Evolutionary conservation across 2,888 invertebrate genomes (phyloP), one percentile per base, ranked within the genome.

Genomic region (Eugnorisma glareosa): DNA sequence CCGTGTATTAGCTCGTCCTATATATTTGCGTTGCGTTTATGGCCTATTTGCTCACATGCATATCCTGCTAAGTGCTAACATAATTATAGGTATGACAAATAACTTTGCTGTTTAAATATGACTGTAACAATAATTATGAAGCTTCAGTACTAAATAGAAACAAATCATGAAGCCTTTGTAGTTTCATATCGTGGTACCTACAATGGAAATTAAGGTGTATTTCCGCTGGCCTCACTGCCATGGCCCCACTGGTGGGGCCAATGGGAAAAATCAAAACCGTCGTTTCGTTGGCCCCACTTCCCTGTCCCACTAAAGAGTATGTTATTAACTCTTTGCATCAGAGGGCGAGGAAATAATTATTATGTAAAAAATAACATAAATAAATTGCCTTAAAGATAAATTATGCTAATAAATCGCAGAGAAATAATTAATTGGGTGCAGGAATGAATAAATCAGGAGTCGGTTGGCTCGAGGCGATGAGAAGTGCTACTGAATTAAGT

Each of bases 21-120:
- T 70, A 4, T 67, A 71, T 77, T 76, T 80, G 35, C 35, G 31
- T 66, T 72, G 24, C n/a, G 1, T 61, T 72, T 66, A 66, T n/a
- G 28, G 43, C 66, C 8, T 81, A 45, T 81, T 71, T 72, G 45
- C 28, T 43, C 51, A 66, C 43, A 7, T 71, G 71, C 69, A 67
- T 70, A 4, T 63, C 59, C 40, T 43, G 43, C 28, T 35, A 67
- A 80, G 71, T 54, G 45, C 40, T 76, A 71, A 80, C 35, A 40
- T 43, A n/a, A n/a, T n/a, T n/a, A 18, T 31, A 31, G 57, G 28
- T 31, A 61, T 21, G 43, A n/a, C 21, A 68, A 68, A 59, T 81
- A 67, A 63, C 8, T 57, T 45, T 48, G 18, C 15, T n/a, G 24
- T 66, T 70, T 75, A 57, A 59, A 61, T 63, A 67, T 54, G 6